Evolutionary conservation across 2,113 vertebrate species (phyloP).

Genomic region (Terrapene triunguis): DNA sequence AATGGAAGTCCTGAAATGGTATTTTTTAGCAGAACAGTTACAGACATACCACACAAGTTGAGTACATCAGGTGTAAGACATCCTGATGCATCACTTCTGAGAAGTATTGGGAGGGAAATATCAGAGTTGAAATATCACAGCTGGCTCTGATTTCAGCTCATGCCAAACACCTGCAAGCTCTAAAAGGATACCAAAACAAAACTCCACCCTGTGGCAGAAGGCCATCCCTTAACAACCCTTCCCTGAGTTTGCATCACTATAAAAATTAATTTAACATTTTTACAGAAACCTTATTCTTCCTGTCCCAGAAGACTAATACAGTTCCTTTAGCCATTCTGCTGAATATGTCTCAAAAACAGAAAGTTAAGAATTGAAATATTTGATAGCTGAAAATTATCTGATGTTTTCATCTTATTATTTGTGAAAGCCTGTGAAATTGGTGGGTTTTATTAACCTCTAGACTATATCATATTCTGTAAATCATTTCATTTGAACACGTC

Average conservation of each 20-base stretch:
- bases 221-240: conserved; percentile 83
- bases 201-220: conserved; percentile 83
- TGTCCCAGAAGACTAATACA: conserved; percentile 79
- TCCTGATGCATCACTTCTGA: conserved; percentile 83
- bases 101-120: conserved; percentile 83
- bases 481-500: conserved; percentile 39
- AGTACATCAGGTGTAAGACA: conserved; percentile 84
- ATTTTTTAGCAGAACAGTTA: conserved; percentile 45
- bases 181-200: conserved; percentile 88
- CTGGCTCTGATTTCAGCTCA: conserved; percentile 80
- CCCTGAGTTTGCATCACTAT: conserved; percentile 82
- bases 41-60: conserved; percentile 84
- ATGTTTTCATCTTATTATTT: conserved; percentile 76
- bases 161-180: conserved; percentile 89
- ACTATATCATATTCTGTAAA: conserved; percentile 67
- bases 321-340: conserved; percentile 74
- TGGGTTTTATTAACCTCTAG: conserved; percentile 67
- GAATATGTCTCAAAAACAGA: conserved; percentile 68
- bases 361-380: conserved; percentile 70
- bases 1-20: conserved; percentile 21
- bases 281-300: conserved; percentile 81
- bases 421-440: conserved; percentile 60
- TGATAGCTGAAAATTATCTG: conserved; percentile 67
- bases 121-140: conserved; percentile 84
- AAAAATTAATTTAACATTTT: conserved; percentile 84